Base-by-base conservation (phyloP, 2,797 vertebrate genomes). In the Oreochromis mossambicus region DNA sequence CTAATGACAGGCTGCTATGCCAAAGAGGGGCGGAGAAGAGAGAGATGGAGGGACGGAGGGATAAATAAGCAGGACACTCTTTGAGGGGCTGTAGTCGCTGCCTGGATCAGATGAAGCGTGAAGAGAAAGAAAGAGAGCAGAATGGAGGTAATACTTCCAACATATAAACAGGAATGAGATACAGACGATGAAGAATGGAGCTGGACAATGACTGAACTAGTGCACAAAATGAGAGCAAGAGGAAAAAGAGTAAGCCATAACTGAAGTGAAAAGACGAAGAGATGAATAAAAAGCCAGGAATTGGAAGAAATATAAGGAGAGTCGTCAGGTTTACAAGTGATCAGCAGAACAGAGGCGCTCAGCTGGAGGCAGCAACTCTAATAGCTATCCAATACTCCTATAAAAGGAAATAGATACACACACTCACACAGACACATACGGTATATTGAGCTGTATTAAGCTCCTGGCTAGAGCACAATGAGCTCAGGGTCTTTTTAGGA, bases 1-100 rank as follows among this genome's bases (percentile, higher is more conserved):
- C 87, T 93, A 93, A 94, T 94, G 89, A 95, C 92, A 92, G 92
- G 83, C 89, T 90, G 88, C 91, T 85, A 88, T 90, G 90, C 92
- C 92, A 91, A 92, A 82, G 89, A 86, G 80, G 82, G 84, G 83
- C 24, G 82, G 89, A 81, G 85, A 85, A 85, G 82, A 87, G 91
- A 89, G 81, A 73, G 77, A 88, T 68, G 83, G 51, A 82, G 84
- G 70, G 86, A 83, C 76, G 87, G 75, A 90, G 75, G 81, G 88
- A 82, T 89, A 87, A 86, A 88, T 76, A 84, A 85, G 82, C 54
- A 88, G 83, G 86, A 85, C 80, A 66, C 79, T 82, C 66, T 84
- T 78, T 80, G 82, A 93, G 77, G 82, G 88, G 85, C 77, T 56
- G 63, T n/a, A 83, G 70, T 48, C 83, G 78, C 81, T 82, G 66